Base-by-base conservation (phyloP, 2,797 vertebrate species). In the Nyctibius grandis region DNA sequence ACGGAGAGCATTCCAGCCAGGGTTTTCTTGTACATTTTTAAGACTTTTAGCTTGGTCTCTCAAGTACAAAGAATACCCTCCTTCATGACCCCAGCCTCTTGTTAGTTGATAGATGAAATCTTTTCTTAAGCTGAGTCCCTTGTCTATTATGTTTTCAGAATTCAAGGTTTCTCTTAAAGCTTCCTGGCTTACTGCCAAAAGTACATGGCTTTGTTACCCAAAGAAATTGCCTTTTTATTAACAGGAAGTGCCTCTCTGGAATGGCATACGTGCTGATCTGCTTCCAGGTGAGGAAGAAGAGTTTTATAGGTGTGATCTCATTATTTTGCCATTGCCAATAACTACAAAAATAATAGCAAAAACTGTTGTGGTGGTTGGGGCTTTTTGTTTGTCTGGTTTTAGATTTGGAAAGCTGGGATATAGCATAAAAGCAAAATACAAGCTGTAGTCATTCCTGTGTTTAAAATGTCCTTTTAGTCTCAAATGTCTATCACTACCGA, bases 61-160 rank as follows among this genome's bases (percentile, higher is more conserved):
- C 95, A 96, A 94, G 95, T 97, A 96, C 93, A 93, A 96, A 97
- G 97, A 93, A 95, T 93, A 95, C 94, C 91, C 91, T 91, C 4
- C 92, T 97, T 91, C 79, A 64, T 97, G 97, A 97, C 96, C 98
- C 96, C 86, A 75, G 97, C 97, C 96, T 97, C 98, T 98, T 94
- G 97, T 98, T 97, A 97, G 97, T 73, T 94, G 97, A 97, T 91
- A 97, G 97, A 98, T 94, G 92, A 96, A 97, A 97, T 97, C 95
- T 97, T 97, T 97, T 96, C 97, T 89, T 92, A 94, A 95, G 94
- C 97, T 31, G 87, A 93, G 93, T 97, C 95, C 93, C 96, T 96
- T 95, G 97, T 97, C 97, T 97, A 84, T 97, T 97, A 92, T 95
- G 94, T 95, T 97, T 97, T 94, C 94, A 86, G 95, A 96, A 98